Conservation (phyloP, 2,888 invertebrate species). For the Ceraclea dissimilis region DNA sequence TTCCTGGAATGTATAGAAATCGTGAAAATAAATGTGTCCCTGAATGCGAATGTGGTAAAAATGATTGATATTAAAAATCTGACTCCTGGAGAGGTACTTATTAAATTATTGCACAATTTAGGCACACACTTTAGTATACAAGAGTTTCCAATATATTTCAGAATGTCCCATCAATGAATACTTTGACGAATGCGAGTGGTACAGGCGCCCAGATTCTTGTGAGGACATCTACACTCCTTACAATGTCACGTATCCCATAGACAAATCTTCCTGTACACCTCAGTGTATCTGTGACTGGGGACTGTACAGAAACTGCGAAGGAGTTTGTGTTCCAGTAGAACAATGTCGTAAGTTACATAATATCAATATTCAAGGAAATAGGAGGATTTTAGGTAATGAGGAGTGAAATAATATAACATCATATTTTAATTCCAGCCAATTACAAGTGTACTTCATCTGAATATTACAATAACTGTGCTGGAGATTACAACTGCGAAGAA, state of each 20-base stretch:
- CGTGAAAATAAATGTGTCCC: slow-evolving; percentile 1
- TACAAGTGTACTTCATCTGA: neutral
- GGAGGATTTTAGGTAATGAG: too few species aligned
- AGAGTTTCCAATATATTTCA: too few species aligned
- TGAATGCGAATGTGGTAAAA: slow-evolving; percentile 4
- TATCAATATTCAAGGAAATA: neutral
- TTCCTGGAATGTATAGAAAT: slow-evolving; percentile 5
- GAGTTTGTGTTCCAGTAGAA: neutral
- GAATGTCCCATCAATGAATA: neutral
- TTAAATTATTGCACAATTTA: too few species aligned
- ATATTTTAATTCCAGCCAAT: neutral
- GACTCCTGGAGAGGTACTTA: too few species aligned
- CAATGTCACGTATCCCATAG: neutral
- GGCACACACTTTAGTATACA: too few species aligned
- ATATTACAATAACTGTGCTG: neutral
- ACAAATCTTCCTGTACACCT: neutral
- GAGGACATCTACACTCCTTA: neutral
- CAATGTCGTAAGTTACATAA: slow-evolving; percentile 2
- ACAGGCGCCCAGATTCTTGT: neutral
- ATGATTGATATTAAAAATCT: too few species aligned
- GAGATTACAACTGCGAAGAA: neutral
- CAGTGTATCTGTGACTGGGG: neutral
- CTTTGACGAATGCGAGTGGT: neutral
- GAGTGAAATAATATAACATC: too few species aligned
- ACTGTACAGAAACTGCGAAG: neutral